Conservation (phyloP, 2,113 vertebrate genomes). For the Apistogramma diplotaenia region DNA sequence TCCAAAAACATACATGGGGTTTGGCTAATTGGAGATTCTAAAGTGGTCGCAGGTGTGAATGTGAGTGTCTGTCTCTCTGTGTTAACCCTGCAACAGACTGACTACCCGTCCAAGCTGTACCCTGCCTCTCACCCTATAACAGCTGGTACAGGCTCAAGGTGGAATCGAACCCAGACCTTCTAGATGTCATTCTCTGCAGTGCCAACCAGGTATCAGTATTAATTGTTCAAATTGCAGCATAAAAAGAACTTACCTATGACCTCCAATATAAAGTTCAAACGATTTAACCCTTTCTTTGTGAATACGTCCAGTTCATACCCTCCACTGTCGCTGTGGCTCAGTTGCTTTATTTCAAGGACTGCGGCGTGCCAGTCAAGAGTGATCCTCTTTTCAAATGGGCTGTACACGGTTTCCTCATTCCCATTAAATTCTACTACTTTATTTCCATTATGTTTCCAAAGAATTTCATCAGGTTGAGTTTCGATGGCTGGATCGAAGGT, state of each 20-base stretch:
- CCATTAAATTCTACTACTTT: conserved; percentile 57
- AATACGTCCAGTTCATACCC: conserved; percentile 38
- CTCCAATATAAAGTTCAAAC: neutral
- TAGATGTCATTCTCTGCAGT: too few species aligned
- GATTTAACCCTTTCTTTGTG: fast-evolving
- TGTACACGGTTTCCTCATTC: neutral
- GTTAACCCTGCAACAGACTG: too few species aligned
- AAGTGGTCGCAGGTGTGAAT: too few species aligned
- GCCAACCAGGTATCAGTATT: neutral
- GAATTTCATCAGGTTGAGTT: neutral
- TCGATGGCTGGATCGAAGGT: fast-evolving
- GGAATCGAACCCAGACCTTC: too few species aligned
- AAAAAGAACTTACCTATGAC: conserved; percentile 62
- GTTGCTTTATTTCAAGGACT: conserved; percentile 25
- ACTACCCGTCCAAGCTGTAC: too few species aligned
- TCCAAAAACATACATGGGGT: too few species aligned
- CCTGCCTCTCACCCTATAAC: too few species aligned
- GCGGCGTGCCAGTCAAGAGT: conserved; percentile 34
- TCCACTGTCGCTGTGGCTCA: conserved; percentile 56
- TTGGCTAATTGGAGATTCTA: too few species aligned
- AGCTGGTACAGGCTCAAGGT: too few species aligned
- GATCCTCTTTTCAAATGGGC: neutral
- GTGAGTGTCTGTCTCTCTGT: too few species aligned
- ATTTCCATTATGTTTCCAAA: conserved; percentile 59
- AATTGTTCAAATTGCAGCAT: neutral